Evolutionary conservation across 2,797 vertebrate species (phyloP).

Genomic region (Myotis myotis): DNA sequence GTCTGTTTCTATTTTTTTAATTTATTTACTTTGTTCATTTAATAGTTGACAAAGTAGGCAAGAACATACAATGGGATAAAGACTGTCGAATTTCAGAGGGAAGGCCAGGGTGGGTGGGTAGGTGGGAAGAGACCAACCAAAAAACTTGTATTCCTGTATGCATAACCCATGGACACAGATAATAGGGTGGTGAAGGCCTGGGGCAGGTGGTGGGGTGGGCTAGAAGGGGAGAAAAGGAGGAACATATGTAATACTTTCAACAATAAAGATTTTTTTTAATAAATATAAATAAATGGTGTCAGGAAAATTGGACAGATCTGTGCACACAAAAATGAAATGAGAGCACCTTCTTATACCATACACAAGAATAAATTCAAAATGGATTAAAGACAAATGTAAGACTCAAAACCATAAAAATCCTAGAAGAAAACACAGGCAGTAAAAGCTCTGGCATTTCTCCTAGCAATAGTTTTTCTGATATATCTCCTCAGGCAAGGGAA

Average conservation of each 20-base stretch:
- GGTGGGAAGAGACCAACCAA: too few species aligned
- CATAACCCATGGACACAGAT: too few species aligned
- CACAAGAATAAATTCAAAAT: neutral
- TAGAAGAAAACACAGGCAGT: neutral
- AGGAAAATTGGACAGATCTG: neutral
- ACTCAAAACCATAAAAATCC: neutral
- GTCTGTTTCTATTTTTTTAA: neutral
- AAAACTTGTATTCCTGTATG: too few species aligned
- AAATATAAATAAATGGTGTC: neutral
- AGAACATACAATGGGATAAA: neutral
- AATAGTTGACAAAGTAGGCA: neutral
- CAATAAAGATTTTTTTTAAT: too few species aligned
- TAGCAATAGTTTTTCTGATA: neutral
- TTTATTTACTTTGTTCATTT: neutral
- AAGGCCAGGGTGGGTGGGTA: too few species aligned
- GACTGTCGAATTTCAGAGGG: neutral
- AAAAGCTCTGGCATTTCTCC: neutral
- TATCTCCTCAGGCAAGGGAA: neutral
- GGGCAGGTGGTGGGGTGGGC: too few species aligned
- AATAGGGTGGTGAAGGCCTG: too few species aligned
- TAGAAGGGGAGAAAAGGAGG: too few species aligned
- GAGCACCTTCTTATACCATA: neutral
- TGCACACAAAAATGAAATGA: neutral
- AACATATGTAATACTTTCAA: too few species aligned
- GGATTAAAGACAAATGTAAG: neutral